These are phyloP conservation scores for Cosmopolites sordidus DNA, from an alignment of 2,888 invertebrate species.

Conservation along the genomic window DNA sequence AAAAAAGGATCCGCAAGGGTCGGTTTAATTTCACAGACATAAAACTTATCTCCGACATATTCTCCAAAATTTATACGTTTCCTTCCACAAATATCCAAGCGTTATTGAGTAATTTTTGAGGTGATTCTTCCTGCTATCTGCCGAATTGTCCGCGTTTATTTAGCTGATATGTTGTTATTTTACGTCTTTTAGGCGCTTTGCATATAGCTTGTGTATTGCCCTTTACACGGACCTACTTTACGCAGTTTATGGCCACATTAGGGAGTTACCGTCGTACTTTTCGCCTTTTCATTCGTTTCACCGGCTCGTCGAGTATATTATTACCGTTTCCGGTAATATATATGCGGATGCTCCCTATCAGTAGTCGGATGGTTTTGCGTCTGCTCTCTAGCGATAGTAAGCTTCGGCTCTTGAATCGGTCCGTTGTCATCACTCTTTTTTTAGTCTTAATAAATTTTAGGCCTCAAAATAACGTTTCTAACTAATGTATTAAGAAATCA, in stretches of 20 bases:
- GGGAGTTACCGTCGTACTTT: conserved; percentile 3
- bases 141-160: conserved; percentile 42
- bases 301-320: no score
- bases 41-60: conserved; percentile 2
- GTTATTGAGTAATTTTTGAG: conserved; percentile 29
- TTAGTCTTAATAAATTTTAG: conserved; percentile 14
- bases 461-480: conserved; percentile 16
- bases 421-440: conserved; percentile 17
- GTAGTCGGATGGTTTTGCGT: conserved; percentile 9
- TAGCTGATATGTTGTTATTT: conserved; percentile 47
- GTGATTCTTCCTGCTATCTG: conserved; percentile 31
- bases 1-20: not conserved
- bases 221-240: conserved; percentile 20
- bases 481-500: conserved; percentile 14
- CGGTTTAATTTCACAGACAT: not conserved
- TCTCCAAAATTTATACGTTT: not conserved
- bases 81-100: not conserved
- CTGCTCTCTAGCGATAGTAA: conserved; percentile 16
- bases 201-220: conserved; percentile 11
- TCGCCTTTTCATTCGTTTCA: not conserved
- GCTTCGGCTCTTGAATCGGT: conserved; percentile 22
- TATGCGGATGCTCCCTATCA: conserved; percentile 4
- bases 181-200: conserved; percentile 30
- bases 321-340: no score
- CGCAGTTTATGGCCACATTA: conserved; percentile 12